Base-by-base conservation (phyloP, 1,140 invertebrate genomes). In the Diachasma alloeum region DNA sequence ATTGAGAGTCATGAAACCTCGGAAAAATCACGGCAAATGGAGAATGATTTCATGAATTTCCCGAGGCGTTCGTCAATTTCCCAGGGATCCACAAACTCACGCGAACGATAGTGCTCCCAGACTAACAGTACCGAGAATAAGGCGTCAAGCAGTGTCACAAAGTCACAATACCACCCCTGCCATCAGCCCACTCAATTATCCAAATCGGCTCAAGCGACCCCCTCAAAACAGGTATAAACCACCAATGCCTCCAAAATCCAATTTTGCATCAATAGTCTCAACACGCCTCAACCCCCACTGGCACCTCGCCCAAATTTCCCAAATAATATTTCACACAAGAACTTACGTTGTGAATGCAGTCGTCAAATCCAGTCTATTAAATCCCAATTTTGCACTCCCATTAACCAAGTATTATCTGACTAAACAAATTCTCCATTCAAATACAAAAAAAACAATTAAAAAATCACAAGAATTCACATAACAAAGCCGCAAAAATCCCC, bases 191-290 rank as follows among this genome's bases (percentile, higher is more conserved):
- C 59, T 26, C 22, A 63, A 26, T 63, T 63, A 63, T 5, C 3
- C 13, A 26, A 26, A 19, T 9, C n/a, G 17, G 10, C 8, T 19
- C n/a, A 17, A 59, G 17, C 1, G 53, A n/a, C n/a, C n/a, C 53
- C 44, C 44, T 31, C 31, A 31, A 31, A 59, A 59, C 59, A 63
- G 59, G 59, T 63, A 63, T 63, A 22, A 8, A 24, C 6, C 59
- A 63, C 59, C 9, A 63, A 31, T 63, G 59, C 59, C 24, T 26
- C 59, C 59, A 63, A 56, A 63, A 63, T 63, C 24, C 59, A 63
- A 63, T 63, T 63, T 63, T 63, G 59, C 59, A 63, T 63, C 59
- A 63, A 31, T 63, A 63, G 59, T 63, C 22, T 63, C 59, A 53
- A 31, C 59, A 63, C 59, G 59, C 59, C 59, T 19, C 8, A 63